A percentile compares a stretch with the other conserved stretches of the same genome.
Evolutionary conservation across 2,888 invertebrate genomes (phyloP).

Genomic region (Andrena marginata): DNA sequence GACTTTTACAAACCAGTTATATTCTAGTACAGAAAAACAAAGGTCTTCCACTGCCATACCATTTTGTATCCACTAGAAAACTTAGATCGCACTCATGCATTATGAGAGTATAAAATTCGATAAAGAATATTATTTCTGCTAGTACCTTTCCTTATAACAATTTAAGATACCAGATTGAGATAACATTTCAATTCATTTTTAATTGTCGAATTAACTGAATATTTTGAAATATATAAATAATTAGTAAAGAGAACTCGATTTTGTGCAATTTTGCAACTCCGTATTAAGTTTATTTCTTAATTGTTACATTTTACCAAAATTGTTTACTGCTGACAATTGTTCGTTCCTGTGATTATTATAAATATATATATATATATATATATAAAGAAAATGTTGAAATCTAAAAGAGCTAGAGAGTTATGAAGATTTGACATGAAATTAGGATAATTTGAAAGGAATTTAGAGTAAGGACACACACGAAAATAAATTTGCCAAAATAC

Average conservation of each 20-base stretch:
- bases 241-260: slow-evolving; percentile 14
- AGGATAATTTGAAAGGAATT: slow-evolving; percentile 45
- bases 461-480: slow-evolving; percentile 58
- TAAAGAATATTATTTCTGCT: background rate
- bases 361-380: slow-evolving; percentile 30
- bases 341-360: slow-evolving; percentile 60
- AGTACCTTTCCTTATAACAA: background rate
- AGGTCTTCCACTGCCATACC: slow-evolving; percentile 50
- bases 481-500: slow-evolving; percentile 54
- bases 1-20: slow-evolving; percentile 17
- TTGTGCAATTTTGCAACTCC: slow-evolving; percentile 50
- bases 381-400: slow-evolving; percentile 34
- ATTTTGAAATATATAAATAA: background rate
- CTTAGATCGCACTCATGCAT: background rate
- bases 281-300: slow-evolving; percentile 2
- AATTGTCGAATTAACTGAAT: background rate
- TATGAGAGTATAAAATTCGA: background rate
- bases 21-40: slow-evolving; percentile 32
- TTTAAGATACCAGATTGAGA: background rate
- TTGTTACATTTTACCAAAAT: slow-evolving; percentile 48
- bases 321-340: slow-evolving; percentile 57
- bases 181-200: background rate
- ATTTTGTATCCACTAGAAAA: slow-evolving; percentile 25
- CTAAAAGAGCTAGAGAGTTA: slow-evolving; percentile 42
- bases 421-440: slow-evolving; percentile 46